A percentile compares a stretch with the other conserved stretches of the same genome.
Conservation (phyloP, 2,113 vertebrate genomes). For the Chinchilla lanigera region DNA sequence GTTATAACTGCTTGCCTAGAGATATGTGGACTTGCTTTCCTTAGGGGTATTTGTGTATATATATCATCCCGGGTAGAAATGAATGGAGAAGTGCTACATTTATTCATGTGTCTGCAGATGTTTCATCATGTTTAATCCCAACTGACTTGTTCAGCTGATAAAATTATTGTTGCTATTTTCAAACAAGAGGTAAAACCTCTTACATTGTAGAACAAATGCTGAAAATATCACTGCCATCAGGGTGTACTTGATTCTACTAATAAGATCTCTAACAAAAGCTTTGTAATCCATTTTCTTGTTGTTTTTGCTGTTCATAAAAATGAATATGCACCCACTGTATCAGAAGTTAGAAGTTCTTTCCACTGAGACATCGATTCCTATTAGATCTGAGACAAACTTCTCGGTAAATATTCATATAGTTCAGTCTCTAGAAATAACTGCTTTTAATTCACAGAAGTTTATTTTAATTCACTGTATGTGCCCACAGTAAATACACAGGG, state of each 20-base stretch:
- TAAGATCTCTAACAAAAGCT: background rate
- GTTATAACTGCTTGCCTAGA: background rate
- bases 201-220: background rate
- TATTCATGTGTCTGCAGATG: background rate
- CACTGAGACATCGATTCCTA: background rate
- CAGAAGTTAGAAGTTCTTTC: constrained; percentile 10
- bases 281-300: background rate
- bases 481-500: background rate
- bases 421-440: constrained; percentile 31
- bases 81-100: background rate
- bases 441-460: background rate
- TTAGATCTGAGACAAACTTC: constrained; percentile 31
- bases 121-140: background rate
- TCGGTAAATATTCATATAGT: constrained; percentile 34
- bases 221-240: background rate
- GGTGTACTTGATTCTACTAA: background rate
- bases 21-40: background rate
- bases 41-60: background rate
- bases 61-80: background rate
- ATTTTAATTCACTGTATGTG: background rate
- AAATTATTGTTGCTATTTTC: constrained; percentile 24
- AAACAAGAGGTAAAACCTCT: constrained; percentile 6
- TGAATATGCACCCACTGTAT: background rate
- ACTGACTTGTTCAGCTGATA: background rate
- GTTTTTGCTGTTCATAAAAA: background rate